Base-by-base conservation (phyloP, 2,113 vertebrate species). In the Okapia johnstoni region DNA sequence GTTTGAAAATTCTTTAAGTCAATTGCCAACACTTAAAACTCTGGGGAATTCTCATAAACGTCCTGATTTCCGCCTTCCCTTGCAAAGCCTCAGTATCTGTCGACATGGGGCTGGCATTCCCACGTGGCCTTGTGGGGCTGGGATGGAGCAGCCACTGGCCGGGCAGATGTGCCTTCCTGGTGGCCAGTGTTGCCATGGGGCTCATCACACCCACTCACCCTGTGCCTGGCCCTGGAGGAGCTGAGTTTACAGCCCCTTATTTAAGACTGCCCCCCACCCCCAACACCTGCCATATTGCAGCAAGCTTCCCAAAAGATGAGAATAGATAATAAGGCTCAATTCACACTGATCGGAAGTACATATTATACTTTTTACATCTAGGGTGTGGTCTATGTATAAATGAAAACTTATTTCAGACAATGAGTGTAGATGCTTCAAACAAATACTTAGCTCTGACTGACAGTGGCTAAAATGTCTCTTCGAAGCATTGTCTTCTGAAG, bases 1-100 rank as follows among this genome's bases (percentile, higher is more conserved):
- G 36, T 21, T 96, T 87, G 92, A 84, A 96, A 96, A 97, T 95
- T 93, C 63, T 94, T 97, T 87, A 76, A 95, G n/a, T 73, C 61
- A 94, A 55, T 73, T 97, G 84, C 73, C 89, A 98, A 85, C 52
- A 73, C 91, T 91, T 61, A 96, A 94, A 92, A 92, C 94, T 97
- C 57, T 85, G 28, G 86, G 94, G 92, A 96, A 97, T 97, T 93
- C 77, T 97, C 61, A 94, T 96, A 93, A 96, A 79, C 85, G 96
- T 50, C 61, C 16, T 96, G 57, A 89, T 97, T 97, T 97, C 83
- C 2, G 3, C 11, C 8, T 97, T 93, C 40, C 33, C 30, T 85
- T 87, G 52, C 63, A 93, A 94, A 97, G 23, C 40, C 61, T 58
- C 46, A 57, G 28, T 88, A 5, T 88, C 16, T 94, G 55, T 83